phyloP scores from a whole-genome alignment of 2,888 invertebrate genomes.

The Patella depressa region DNA sequence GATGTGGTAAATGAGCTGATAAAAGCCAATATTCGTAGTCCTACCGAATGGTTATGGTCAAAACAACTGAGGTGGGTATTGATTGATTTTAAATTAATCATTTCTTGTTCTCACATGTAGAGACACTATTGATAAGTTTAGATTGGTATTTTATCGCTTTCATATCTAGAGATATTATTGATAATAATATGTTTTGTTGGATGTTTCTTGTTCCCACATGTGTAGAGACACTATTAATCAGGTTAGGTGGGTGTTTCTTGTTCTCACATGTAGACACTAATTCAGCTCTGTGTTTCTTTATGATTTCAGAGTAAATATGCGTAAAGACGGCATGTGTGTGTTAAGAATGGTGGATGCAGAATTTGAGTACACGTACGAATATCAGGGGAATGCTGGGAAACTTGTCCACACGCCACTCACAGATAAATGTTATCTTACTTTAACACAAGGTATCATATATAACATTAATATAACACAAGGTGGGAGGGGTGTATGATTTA shows the following conservation, averaged over 20 bases:
- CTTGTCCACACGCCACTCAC: slow-evolving; percentile 96
- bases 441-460: slow-evolving; percentile 80
- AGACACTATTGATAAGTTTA: too few species aligned
- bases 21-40: slow-evolving; percentile 76
- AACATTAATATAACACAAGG: too few species aligned
- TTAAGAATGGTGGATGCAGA: slow-evolving; percentile 93
- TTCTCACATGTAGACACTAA: too few species aligned
- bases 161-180: too few species aligned
- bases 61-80: slow-evolving; percentile 84
- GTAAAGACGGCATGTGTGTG: slow-evolving; percentile 75
- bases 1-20: slow-evolving; percentile 85
- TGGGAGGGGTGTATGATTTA: too few species aligned
- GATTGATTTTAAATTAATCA: too few species aligned
- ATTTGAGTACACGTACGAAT: slow-evolving; percentile 97
- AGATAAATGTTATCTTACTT: slow-evolving; percentile 96
- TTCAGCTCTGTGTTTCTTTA: slow-evolving; percentile 12
- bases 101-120: too few species aligned
- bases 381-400: slow-evolving; percentile 95
- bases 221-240: too few species aligned
- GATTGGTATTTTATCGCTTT: too few species aligned
- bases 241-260: too few species aligned
- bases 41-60: slow-evolving; percentile 93
- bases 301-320: slow-evolving; percentile 78
- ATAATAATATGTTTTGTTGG: too few species aligned
- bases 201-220: too few species aligned